phyloP scores from a whole-genome alignment of 1,140 invertebrate genomes.

The Drosophila littoralis region DNA sequence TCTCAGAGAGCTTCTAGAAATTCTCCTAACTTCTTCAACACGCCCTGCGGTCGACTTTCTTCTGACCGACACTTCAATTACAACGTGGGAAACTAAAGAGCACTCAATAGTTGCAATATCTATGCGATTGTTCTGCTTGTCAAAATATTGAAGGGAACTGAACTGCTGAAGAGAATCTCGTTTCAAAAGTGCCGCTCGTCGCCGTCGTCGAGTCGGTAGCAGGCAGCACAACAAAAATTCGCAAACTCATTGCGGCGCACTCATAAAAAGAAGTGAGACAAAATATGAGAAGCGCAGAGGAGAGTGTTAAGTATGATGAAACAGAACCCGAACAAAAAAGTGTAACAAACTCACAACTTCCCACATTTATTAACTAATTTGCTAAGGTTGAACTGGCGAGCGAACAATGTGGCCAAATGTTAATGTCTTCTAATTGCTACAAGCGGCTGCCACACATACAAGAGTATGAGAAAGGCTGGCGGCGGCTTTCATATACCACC shows the following conservation, averaged over 20 bases:
- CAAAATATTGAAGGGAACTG: slow-evolving; percentile 67
- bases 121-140: slow-evolving; percentile 72
- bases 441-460: slow-evolving; percentile 61
- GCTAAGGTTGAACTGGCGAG: slow-evolving; percentile 53
- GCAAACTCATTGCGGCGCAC: slow-evolving; percentile 70
- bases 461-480: slow-evolving; percentile 11
- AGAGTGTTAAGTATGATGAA: slow-evolving; percentile 15
- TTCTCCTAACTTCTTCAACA: slow-evolving; percentile 4
- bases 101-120: slow-evolving; percentile 53
- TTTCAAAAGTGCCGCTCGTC: slow-evolving; percentile 43
- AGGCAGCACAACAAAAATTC: slow-evolving; percentile 44
- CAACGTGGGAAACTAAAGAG: slow-evolving; percentile 60
- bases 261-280: slow-evolving; percentile 33
- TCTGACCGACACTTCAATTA: slow-evolving; percentile 37
- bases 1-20: slow-evolving; percentile 2
- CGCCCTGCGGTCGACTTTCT: slow-evolving; percentile 20
- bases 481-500: slow-evolving; percentile 43
- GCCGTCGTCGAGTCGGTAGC: not conserved
- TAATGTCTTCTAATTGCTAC: slow-evolving; percentile 70
- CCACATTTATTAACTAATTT: slow-evolving; percentile 81
- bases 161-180: slow-evolving; percentile 29
- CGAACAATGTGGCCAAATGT: slow-evolving; percentile 56
- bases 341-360: slow-evolving; percentile 54
- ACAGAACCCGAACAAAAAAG: slow-evolving; percentile 41
- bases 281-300: slow-evolving; percentile 9